A percentile compares a stretch with the other conserved stretches of the same genome.
These are phyloP conservation scores for Nasonovia ribisnigri DNA, from an alignment of 2,888 invertebrate genomes.

Conservation along the genomic window DNA sequence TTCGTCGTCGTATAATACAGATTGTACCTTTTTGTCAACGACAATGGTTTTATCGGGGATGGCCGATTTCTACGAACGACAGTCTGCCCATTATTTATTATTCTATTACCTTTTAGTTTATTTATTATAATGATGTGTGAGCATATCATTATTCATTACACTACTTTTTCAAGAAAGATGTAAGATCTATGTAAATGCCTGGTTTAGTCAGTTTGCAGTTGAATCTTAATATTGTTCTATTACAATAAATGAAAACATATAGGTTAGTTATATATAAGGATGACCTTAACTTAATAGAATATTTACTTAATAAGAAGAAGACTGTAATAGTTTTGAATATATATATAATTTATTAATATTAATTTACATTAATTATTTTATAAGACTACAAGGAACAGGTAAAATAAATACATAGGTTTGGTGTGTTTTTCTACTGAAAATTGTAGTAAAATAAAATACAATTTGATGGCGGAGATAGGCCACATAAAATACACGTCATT, in stretches of 20 bases:
- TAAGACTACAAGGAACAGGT: background rate
- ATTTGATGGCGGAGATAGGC: background rate
- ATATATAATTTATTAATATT: background rate
- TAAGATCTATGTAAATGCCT: background rate
- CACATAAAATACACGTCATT: background rate
- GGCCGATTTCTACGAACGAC: no score
- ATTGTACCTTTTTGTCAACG: no score
- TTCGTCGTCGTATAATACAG: no score
- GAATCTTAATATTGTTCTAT: background rate
- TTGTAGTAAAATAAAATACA: background rate
- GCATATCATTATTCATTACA: no score
- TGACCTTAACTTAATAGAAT: background rate
- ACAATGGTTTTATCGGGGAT: no score
- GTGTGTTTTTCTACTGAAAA: background rate
- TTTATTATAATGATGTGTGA: no score
- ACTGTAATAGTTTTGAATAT: background rate
- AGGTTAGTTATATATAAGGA: background rate
- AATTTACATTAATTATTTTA: background rate
- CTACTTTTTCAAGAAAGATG: background rate
- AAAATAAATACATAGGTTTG: background rate
- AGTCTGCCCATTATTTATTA: no score
- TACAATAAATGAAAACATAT: background rate
- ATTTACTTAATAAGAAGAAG: background rate
- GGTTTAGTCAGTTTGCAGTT: background rate
- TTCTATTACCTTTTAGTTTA: no score